A percentile compares a stretch with the other conserved stretches of the same genome.
These are phyloP conservation scores for Pentamera pediparva DNA, from an alignment of 53 echinoderm and acorn worm genomes.

Conservation along the genomic window DNA sequence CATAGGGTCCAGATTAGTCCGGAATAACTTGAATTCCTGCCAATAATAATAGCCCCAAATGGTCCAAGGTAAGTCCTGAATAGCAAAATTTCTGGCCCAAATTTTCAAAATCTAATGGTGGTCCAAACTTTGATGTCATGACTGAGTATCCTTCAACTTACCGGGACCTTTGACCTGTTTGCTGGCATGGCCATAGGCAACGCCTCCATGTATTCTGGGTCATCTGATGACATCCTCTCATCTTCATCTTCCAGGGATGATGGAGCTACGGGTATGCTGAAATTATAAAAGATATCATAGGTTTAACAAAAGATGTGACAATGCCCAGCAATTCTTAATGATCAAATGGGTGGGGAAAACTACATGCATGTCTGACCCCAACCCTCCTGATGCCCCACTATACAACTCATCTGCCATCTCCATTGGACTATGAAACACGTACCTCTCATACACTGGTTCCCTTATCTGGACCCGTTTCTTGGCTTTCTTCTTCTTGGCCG, in stretches of 20 bases:
- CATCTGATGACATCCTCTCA: not conserved
- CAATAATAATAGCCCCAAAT: too few relatives aligned
- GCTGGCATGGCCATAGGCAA: conserved; percentile 1
- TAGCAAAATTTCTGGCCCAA: too few relatives aligned
- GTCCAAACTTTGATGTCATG: too few relatives aligned
- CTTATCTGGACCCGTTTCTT: conserved; percentile 59
- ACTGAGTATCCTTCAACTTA: not conserved
- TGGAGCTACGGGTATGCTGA: conserved; percentile 12
- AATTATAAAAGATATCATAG: not conserved
- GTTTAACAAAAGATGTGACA: not conserved
- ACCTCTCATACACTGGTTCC: conserved; percentile 95
- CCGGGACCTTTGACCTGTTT: not conserved
- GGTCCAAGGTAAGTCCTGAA: too few relatives aligned
- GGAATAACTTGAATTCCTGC: too few relatives aligned
- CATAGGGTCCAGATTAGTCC: too few relatives aligned
- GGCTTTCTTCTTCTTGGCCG: conserved; percentile 35
- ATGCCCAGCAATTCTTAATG: not conserved
- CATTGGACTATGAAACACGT: too few relatives aligned
- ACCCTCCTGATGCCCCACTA: not conserved
- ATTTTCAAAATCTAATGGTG: too few relatives aligned
- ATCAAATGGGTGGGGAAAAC: not conserved
- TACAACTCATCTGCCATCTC: not conserved
- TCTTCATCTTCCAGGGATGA: conserved; percentile 9
- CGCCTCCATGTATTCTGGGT: conserved; percentile 24
- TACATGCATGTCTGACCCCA: not conserved